Base-by-base conservation (phyloP, 1,140 invertebrate species). In the Apis dorsata region DNA sequence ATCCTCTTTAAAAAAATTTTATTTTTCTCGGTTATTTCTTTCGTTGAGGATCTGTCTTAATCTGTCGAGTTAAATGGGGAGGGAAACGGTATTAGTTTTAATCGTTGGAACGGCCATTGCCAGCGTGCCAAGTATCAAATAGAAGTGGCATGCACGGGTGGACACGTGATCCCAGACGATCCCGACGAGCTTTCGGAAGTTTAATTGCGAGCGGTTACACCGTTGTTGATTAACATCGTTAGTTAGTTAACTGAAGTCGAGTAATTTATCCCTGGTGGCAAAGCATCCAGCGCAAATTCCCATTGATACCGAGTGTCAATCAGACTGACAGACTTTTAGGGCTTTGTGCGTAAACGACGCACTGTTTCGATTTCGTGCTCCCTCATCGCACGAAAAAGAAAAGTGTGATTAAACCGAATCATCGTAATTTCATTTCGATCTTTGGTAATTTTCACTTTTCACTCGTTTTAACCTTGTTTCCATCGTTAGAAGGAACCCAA, bases 171-270 rank as follows among this genome's bases (percentile, higher is more conserved):
- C 57, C 69, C 65, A 55, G 55, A 73, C 53, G 44, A 74, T 28
- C 62, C 62, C 57, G 21, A 24, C 60, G 71, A 53, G 77, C 60
- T 84, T 81, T 63, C 68, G 72, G 51, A 77, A 82, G 83, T 81
- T 85, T 85, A 82, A 85, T 85, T 85, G 59, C 79, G 59, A 76
- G 24, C 72, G 44, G 79, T 77, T 81, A 81, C 75, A 77, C 49
- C 71, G 71, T 81, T 69, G 83, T 75, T 75, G 79, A 84, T 84
- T 84, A 79, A 75, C 83, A 57, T 74, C 79, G 83, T 81, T 84
- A 84, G 83, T 57, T 75, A 74, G 71, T 51, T 57, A 51, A 70
- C 70, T 75, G 71, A 81, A 81, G 79, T 84, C 28, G 83, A 62
- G 71, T 81, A 84, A 84, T 84, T 84, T 81, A 75, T 81, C 68